Base-by-base conservation (phyloP, 1,140 invertebrate species). In the Chironomus striatipennis region DNA sequence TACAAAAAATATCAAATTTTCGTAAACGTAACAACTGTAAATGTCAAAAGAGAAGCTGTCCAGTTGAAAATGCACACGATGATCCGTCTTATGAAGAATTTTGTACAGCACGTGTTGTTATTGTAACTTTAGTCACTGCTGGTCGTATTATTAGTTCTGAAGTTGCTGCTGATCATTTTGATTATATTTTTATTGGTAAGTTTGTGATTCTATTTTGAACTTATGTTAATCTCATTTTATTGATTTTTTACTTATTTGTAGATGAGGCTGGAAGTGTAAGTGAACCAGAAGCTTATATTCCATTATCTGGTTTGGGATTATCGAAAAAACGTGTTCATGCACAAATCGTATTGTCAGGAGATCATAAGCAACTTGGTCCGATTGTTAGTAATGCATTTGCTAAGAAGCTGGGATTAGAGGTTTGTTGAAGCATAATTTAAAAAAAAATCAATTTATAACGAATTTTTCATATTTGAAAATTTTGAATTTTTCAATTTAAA, bases 241-340 rank as follows among this genome's bases (percentile, higher is more conserved):
- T n/a, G n/a, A n/a, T n/a, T n/a, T n/a, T n/a, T n/a, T n/a, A n/a
- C n/a, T n/a, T n/a, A n/a, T 93, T 96, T 80, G 87, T 96, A 75
- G 94, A 96, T 83, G 94, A 96, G 84, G 91, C 91, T 20, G 93
- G 92, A 15, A 93, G 95, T 79, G 89, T 90, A 0, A 88, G 85
- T 1, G 94, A 96, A 84, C 88, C 93, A 1, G 92, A 94, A 77
- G 84, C 87, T 7, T 79, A 93, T 72, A 88, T 94, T 78, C 87
- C 91, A 6, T 79, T 89, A n/a, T 79, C 82, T 75, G 80, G 84
- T 70, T 80, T 85, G 57, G 77, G 84, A 21, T 76, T 80, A 21
- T 73, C 76, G 8, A 75, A 74, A 10, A 81, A 83, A 34, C 77
- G 82, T 67, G 73, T 74, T 78, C n/a, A 75, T 78, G 77, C 81